phyloP scores from a whole-genome alignment of 2,888 invertebrate species.

The Exocentrus adspersus region DNA sequence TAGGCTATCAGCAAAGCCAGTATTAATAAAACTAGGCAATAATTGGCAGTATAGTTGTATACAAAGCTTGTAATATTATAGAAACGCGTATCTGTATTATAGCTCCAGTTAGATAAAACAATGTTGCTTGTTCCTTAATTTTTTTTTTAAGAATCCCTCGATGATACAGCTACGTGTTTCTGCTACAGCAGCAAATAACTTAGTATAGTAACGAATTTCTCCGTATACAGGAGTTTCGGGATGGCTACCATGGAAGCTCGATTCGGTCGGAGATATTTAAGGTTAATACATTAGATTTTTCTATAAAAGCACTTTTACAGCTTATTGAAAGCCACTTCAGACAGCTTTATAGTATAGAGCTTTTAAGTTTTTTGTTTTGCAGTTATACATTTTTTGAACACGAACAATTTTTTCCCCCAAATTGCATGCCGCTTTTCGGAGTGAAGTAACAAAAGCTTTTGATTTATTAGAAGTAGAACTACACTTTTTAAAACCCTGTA shows the following conservation, averaged over 20 bases:
- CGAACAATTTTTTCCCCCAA: too few species aligned
- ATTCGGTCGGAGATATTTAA: constrained; percentile 48
- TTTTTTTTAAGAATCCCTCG: too few species aligned
- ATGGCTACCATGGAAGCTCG: constrained; percentile 42
- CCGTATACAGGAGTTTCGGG: constrained; percentile 32
- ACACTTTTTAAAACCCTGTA: neutral
- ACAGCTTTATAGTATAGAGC: neutral
- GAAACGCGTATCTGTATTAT: too few species aligned
- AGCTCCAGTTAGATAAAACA: too few species aligned
- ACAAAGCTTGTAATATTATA: too few species aligned
- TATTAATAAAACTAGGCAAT: too few species aligned
- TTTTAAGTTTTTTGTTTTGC: neutral
- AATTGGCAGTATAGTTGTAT: too few species aligned
- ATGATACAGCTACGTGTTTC: neutral
- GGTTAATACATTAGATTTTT: constrained; percentile 39
- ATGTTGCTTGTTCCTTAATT: too few species aligned
- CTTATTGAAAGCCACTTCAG: constrained; percentile 12
- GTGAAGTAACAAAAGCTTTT: too few species aligned
- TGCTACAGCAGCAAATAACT: neutral
- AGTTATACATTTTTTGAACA: constrained; percentile 3
- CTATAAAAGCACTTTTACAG: constrained; percentile 7
- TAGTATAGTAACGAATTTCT: constrained; percentile 22
- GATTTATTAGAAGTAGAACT: too few species aligned
- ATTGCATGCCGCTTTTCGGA: too few species aligned
- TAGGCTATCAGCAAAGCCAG: too few species aligned